These are phyloP conservation scores for Miltochrista miniata DNA, from an alignment of 2,888 invertebrate species.

Conservation along the genomic window DNA sequence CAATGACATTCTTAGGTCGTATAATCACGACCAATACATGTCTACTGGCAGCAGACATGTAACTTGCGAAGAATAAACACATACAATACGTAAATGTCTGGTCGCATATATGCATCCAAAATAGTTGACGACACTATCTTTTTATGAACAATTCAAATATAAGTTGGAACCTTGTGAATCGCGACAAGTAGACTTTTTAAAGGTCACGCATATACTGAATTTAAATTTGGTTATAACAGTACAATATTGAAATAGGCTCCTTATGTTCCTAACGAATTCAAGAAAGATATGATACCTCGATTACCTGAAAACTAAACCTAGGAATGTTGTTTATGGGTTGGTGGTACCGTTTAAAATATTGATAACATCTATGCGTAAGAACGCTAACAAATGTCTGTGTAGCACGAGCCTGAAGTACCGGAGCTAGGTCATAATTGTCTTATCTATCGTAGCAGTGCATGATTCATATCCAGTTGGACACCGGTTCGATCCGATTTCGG, in stretches of 20 bases:
- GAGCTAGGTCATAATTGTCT: constrained; percentile 40
- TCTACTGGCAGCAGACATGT: no score
- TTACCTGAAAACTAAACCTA: constrained; percentile 5
- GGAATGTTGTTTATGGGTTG: constrained; percentile 15
- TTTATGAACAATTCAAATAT: no score
- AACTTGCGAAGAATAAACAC: no score
- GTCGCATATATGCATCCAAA: no score
- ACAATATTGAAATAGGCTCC: constrained; percentile 14
- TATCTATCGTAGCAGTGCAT: constrained; percentile 21
- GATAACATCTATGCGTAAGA: constrained; percentile 21
- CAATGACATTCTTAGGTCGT: constrained; percentile 5
- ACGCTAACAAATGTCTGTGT: constrained; percentile 22
- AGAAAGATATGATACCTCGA: constrained; percentile 7
- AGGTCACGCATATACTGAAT: background rate
- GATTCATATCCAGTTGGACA: constrained; percentile 35
- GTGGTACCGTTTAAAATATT: constrained; percentile 12
- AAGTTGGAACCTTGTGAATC: no score
- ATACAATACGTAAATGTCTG: no score
- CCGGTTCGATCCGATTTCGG: constrained; percentile 26
- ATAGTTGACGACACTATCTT: no score
- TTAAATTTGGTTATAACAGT: constrained; percentile 3
- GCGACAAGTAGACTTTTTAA: background rate
- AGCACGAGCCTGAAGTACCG: constrained; percentile 30
- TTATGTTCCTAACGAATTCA: constrained; percentile 3
- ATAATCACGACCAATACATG: no score